Percentiles rank a stretch among this genome's conserved stretches.
Conservation (phyloP, 2,888 invertebrate species). For the Drosophila affinis region DNA sequence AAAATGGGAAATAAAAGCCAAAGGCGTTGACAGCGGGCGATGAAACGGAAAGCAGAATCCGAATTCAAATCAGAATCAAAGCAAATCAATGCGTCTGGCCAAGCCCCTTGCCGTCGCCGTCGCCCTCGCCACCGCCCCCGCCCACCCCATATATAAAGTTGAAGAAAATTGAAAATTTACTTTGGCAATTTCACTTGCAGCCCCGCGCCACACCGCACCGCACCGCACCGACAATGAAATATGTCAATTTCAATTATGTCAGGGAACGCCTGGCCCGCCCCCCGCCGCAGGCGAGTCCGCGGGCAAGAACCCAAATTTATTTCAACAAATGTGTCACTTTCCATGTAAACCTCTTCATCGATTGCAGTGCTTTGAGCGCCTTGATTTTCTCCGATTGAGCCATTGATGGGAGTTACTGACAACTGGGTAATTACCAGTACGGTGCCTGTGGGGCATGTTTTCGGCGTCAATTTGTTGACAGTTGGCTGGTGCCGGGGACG, state of each 20-base stretch:
- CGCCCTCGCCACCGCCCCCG: background rate
- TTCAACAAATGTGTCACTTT: conserved; percentile 71
- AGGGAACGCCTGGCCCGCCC: conserved; percentile 15
- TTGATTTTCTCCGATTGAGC: conserved; percentile 20
- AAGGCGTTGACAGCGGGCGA: conserved; percentile 59
- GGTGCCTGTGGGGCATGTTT: conserved; percentile 53
- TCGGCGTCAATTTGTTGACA: conserved; percentile 57
- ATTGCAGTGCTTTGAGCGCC: conserved; percentile 44
- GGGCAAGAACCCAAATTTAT: conserved; percentile 35
- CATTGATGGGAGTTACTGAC: conserved; percentile 26
- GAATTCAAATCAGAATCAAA: conserved; percentile 64
- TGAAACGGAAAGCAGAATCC: conserved; percentile 51
- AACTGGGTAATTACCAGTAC: conserved; percentile 52
- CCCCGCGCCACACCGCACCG: conserved; percentile 33
- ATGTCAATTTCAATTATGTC: conserved; percentile 75
- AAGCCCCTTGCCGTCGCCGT: too few species aligned
- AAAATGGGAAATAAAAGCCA: conserved; percentile 69
- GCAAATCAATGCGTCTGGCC: conserved; percentile 67
- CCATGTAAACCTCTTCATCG: conserved; percentile 60
- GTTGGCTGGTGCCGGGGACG: conserved; percentile 51
- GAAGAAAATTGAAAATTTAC: conserved; percentile 77
- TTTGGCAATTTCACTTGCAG: conserved; percentile 67
- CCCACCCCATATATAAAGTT: conserved; percentile 33
- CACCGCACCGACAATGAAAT: conserved; percentile 63
- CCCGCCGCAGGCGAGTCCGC: conserved; percentile 50